Evolutionary conservation across 2,113 vertebrate species (phyloP).

Genomic region (Periophthalmodon schlosseri): DNA sequence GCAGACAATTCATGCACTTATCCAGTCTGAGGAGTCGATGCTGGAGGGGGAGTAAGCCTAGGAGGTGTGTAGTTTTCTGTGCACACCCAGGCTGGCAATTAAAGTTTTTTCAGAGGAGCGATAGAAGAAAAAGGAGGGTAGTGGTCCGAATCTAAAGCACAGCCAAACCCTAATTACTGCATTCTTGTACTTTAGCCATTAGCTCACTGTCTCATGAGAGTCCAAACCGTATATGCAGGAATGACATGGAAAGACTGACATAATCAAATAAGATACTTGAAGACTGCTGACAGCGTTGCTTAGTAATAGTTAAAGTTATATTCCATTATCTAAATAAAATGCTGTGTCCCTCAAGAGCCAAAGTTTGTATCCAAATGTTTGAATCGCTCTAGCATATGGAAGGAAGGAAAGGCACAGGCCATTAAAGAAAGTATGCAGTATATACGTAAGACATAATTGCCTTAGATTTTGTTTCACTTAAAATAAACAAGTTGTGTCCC

Average conservation of each 20-base stretch:
- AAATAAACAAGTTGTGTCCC: not conserved
- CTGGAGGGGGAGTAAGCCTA: constrained; percentile 4
- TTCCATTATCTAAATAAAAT: not conserved
- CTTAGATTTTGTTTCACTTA: not conserved
- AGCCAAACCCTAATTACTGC: constrained; percentile 67
- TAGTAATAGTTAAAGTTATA: not conserved
- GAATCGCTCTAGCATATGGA: constrained; percentile 7
- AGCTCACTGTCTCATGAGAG: constrained; percentile 78
- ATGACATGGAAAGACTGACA: constrained; percentile 73
- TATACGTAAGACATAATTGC: not conserved
- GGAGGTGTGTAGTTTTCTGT: constrained; percentile 44
- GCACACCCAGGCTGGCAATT: constrained; percentile 45
- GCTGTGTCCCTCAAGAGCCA: not conserved
- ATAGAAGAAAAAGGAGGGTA: constrained; percentile 41
- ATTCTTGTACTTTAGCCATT: constrained; percentile 73
- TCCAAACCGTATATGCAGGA: constrained; percentile 62
- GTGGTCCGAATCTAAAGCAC: constrained; percentile 59
- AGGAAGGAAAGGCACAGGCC: constrained; percentile 16
- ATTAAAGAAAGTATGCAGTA: constrained; percentile 11
- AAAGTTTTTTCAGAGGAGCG: constrained; percentile 52
- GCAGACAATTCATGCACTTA: constrained; percentile 53
- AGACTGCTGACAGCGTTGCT: constrained; percentile 53
- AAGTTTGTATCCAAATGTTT: not conserved
- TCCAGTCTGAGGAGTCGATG: constrained; percentile 54
- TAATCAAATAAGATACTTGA: constrained; percentile 56